Base-by-base conservation (phyloP, 2,113 vertebrate species). In the Serranochromis macrocephalus region DNA sequence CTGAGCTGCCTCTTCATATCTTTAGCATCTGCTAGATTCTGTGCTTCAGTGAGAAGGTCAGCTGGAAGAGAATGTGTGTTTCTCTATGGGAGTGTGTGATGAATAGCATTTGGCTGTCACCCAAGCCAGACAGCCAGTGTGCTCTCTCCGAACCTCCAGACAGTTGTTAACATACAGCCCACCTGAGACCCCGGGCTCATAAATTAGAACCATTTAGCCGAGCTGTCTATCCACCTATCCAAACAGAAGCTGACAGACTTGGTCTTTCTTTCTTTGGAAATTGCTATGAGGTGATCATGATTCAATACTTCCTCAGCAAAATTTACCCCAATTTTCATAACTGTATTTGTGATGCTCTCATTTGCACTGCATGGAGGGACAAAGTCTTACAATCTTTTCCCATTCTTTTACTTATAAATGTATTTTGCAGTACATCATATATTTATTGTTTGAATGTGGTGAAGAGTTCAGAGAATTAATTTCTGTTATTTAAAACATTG, bases 131-230 rank as follows among this genome's bases (percentile, higher is more conserved):
- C 85, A 85, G 87, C n/a, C 82, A 31, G 79, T 57, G 83, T 79
- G 53, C 80, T 54, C 75, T 83, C 82, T 12, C 42, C 16, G 16
- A 71, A 33, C 86, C 40, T 83, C 86, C 89, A 87, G 90, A 89
- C 89, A 80, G 47, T 68, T 86, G 89, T 88, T 92, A 89, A 87
- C 88, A 63, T 58, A 71, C 53, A 82, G 53, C 83, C 80, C 83
- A 89, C 85, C 85, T 81, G 88, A 90, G 91, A 85, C 90, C 87
- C 58, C 5, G 1, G 2, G 29, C 36, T 85, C 86, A 6, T 92
- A 87, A 92, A 90, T 92, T 53, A 91, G 21, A 83, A 14, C 58
- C 71, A 10, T 92, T 93, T 90, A 89, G 55, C 84, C 1, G 61
- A 84, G 73, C 54, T 2, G 42, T 58, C 82, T n/a, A 47, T 79